These are phyloP conservation scores for Ictalurus furcatus DNA, from an alignment of 2,113 vertebrate species.

Conservation along the genomic window DNA sequence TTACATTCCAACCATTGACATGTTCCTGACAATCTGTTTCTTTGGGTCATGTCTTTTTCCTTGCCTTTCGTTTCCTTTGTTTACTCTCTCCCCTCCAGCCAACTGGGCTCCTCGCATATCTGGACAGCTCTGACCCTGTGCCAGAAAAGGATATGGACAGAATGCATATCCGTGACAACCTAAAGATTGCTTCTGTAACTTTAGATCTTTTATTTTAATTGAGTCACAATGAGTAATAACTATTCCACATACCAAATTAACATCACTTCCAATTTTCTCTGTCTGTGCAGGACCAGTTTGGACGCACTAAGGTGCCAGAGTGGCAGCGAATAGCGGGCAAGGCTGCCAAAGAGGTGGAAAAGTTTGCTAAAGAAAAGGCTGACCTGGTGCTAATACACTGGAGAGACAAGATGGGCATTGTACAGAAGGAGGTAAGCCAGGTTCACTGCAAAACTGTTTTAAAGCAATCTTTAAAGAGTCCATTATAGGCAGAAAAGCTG, in stretches of 20 bases:
- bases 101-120: conserved; percentile 87
- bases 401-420: conserved; percentile 98
- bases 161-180: conserved; percentile 96
- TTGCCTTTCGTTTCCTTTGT: neutral
- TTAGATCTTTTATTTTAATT: neutral
- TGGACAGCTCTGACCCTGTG: conserved; percentile 90
- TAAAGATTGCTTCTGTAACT: conserved; percentile 93
- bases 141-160: conserved; percentile 94
- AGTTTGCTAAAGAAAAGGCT: conserved; percentile 98
- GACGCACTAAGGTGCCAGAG: conserved; percentile 92
- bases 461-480: neutral
- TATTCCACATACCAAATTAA: neutral
- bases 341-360: conserved; percentile 98
- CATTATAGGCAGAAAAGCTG: neutral
- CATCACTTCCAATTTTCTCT: neutral
- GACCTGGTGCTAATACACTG: conserved; percentile 96
- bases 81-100: conserved; percentile 72
- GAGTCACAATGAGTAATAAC: neutral
- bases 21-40: neutral
- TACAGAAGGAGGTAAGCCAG: conserved; percentile 93
- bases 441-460: neutral
- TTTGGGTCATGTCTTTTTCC: neutral
- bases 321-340: conserved; percentile 97
- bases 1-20: neutral
- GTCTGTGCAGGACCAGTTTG: conserved; percentile 87